Base-by-base conservation (phyloP, 2,797 vertebrate genomes). In the Mico argentatus region DNA sequence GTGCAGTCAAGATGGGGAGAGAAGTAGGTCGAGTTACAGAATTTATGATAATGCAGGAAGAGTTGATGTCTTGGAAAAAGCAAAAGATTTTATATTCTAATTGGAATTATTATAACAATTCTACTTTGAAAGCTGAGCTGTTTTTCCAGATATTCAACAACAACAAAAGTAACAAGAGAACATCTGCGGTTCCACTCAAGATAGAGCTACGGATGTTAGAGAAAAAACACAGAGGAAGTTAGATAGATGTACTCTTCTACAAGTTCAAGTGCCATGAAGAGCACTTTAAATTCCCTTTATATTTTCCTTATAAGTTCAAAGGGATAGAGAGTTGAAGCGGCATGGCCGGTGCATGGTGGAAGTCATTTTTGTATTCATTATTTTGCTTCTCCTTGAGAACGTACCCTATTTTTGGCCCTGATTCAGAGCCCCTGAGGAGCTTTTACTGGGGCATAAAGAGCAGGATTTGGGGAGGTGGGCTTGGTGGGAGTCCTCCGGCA, bases 71-170 rank as follows among this genome's bases (percentile, higher is more conserved):
- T 79, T 94, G 59, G 83, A 50, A 84, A 93, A 86, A 64, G 61
- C 72, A 67, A 86, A 87, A 81, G 41, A 76, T 48, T 89, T 93
- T 90, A 44, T 44, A 52, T 84, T 39, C 80, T 91, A 87, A 0
- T 2, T n/a, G 22, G 76, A 88, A 89, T 94, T 90, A 90, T 89
- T 96, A 96, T 88, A 76, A 89, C 77, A 88, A 94, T 88, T 94
- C 85, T 92, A 59, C 94, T 97, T 95, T 93, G 92, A 97, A 97
- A 96, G 59, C 70, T 67, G 76, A 94, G 59, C 75, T 87, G 5
- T 90, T 96, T 97, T 83, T 94, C 86, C 36, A 95, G 95, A 92
- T 76, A 95, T 48, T 83, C 15, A 55, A 57, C 30, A 75, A 39
- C 30, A n/a, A 80, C 92, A 72, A 87, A 70, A 0, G 57, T 9